phyloP scores from a whole-genome alignment of 2,797 vertebrate genomes.

The Pseudochromis fuscus region DNA sequence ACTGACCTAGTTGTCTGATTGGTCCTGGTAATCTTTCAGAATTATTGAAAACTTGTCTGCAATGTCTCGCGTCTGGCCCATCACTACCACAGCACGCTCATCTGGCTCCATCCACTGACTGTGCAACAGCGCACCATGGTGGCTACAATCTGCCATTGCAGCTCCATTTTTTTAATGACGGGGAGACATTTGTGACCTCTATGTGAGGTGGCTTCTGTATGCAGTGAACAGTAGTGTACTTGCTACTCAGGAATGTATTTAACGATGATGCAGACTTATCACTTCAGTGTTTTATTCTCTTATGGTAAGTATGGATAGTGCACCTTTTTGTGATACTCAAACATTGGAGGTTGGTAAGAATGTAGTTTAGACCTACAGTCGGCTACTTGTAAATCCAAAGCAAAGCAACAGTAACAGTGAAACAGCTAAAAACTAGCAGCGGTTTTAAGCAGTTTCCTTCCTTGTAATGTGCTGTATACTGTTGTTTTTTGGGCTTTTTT shows the following conservation, averaged over 20 bases:
- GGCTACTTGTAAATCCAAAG: conserved; percentile 62
- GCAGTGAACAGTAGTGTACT: conserved; percentile 37
- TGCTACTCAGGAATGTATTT: conserved; percentile 66
- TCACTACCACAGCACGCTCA: conserved; percentile 64
- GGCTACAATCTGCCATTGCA: conserved; percentile 66
- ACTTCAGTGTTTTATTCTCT: conserved; percentile 56
- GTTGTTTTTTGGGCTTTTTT: conserved; percentile 40
- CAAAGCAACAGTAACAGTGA: conserved; percentile 56
- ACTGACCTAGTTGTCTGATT: conserved; percentile 79
- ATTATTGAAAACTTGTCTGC: conserved; percentile 65
- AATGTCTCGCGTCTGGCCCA: conserved; percentile 73
- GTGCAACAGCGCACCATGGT: conserved; percentile 71
- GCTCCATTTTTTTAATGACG: background rate
- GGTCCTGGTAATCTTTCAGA: conserved; percentile 83
- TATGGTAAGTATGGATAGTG: conserved; percentile 75
- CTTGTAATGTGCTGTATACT: conserved; percentile 57
- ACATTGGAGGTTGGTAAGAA: conserved; percentile 44
- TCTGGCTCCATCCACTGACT: conserved; percentile 52
- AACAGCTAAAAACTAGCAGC: conserved; percentile 79
- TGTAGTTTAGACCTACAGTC: conserved; percentile 36
- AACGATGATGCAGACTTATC: conserved; percentile 58
- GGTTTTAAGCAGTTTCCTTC: conserved; percentile 73
- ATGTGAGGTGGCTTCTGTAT: conserved; percentile 23
- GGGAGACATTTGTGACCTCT: conserved; percentile 21
- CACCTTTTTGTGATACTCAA: conserved; percentile 34